These are phyloP conservation scores for Nemurella pictetii DNA, from an alignment of 2,888 invertebrate genomes.

Conservation along the genomic window DNA sequence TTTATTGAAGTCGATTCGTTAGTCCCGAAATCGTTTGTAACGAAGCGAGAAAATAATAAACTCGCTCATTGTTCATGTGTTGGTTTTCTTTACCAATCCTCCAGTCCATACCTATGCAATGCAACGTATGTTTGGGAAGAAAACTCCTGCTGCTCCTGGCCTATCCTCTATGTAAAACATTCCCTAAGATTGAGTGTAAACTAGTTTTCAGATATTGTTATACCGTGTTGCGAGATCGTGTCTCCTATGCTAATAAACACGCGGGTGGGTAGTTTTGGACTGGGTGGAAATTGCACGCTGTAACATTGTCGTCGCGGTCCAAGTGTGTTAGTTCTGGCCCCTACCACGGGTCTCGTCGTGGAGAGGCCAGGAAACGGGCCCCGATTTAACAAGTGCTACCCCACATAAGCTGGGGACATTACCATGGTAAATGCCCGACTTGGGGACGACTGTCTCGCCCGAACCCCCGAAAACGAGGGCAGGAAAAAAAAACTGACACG, in stretches of 20 bases:
- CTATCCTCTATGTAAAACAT: not conserved
- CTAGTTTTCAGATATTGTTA: slow-evolving; percentile 3
- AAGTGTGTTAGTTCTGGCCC: slow-evolving; percentile 35
- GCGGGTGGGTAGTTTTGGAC: not conserved
- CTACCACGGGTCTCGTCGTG: slow-evolving; percentile 44
- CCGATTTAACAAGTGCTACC: slow-evolving; percentile 28
- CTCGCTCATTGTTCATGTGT: not conserved
- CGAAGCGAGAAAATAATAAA: no score
- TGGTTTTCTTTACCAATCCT: not conserved
- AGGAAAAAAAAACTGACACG: slow-evolving; percentile 22
- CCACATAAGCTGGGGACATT: slow-evolving; percentile 44
- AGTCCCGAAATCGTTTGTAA: not conserved
- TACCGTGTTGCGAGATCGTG: slow-evolving; percentile 7
- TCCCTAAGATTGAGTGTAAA: slow-evolving; percentile 16
- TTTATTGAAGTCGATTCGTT: not conserved
- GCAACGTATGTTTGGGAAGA: not conserved
- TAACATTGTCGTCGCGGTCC: not conserved
- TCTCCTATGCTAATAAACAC: slow-evolving; percentile 21
- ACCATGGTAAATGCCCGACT: slow-evolving; percentile 45
- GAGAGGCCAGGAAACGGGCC: slow-evolving; percentile 40
- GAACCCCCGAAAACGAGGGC: not conserved
- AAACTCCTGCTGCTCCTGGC: no score
- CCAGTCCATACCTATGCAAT: no score
- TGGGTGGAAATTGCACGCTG: not conserved
- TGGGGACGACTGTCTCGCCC: slow-evolving; percentile 37